Base-by-base conservation (phyloP, 1,140 invertebrate species). In the Ostrea denselamellosa region DNA sequence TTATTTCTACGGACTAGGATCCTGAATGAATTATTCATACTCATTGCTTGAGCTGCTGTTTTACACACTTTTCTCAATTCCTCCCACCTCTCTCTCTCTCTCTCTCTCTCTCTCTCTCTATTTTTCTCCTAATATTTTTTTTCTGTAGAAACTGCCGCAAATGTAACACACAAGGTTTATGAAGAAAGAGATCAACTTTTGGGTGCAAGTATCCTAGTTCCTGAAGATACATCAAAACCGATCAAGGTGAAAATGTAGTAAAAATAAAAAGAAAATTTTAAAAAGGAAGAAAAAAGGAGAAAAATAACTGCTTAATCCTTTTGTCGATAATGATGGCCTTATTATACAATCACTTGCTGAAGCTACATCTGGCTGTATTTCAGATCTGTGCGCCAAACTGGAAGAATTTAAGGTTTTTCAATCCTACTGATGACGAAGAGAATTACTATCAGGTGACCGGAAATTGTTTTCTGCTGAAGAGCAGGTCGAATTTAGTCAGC, bases 341-440 rank as follows among this genome's bases (percentile, higher is more conserved):
- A 44, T 44, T 44, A 44, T 1, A 44, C 34, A 44, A 44, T 2
- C 34, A 44, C 34, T 44, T 44, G 34, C 5, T 1, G 34, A 44
- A 44, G 34, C 34, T 62, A 17, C 10, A 62, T 12, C n/a, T 62
- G 7, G 25, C 28, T 17, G 8, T 77, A 28, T 77, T 17, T 28
- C 25, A 77, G 68, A 77, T 77, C 25, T 77, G 68, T 77, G 68
- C 68, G 1, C 68, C 68, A 28, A 77, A 77, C 25, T 77, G 68
- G 68, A 77, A 77, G 68, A 77, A 77, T 12, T 34, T 77, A 14
- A 25, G 68, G 10, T 77, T 77, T 25, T 77, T 77, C 12, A 62
- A 17, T 19, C 56, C 56, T 7, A n/a, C 5, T 62, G 56, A 62
- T 62, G 12, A 17, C 25, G 14, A 0, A 0, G 28, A 77, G 8